Conservation (phyloP, 2,888 invertebrate species). For the Ornithoptera alexandrae region DNA sequence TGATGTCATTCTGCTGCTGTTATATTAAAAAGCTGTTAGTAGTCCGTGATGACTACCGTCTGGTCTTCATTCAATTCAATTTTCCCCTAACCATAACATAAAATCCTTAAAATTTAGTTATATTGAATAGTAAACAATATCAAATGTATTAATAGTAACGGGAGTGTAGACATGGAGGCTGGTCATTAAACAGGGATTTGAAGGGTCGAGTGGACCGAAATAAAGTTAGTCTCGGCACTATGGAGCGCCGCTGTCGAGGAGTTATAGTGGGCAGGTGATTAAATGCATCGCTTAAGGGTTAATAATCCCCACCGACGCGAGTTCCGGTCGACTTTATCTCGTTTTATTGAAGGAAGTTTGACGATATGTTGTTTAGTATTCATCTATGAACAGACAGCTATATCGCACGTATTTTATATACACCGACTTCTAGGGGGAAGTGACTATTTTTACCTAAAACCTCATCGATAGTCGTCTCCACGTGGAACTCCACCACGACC, state of each 20-base stretch:
- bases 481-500: too few species aligned
- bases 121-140: constrained; percentile 8
- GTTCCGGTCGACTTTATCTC: constrained; percentile 20
- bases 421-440: too few species aligned
- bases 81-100: too few species aligned
- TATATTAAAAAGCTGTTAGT: too few species aligned
- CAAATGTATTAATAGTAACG: constrained; percentile 39
- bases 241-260: constrained; percentile 45
- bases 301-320: constrained; percentile 50
- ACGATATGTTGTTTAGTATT: constrained; percentile 16
- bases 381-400: neutral
- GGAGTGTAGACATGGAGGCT: constrained; percentile 44
- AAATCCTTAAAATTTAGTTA: too few species aligned
- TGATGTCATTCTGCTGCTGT: too few species aligned
- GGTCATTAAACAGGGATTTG: constrained; percentile 78
- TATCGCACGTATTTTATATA: too few species aligned
- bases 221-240: constrained; percentile 64
- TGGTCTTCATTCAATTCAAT: too few species aligned
- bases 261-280: constrained; percentile 61
- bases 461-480: too few species aligned
- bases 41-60: too few species aligned
- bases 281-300: constrained; percentile 50
- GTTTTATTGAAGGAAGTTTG: constrained; percentile 25
- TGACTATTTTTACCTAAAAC: too few species aligned
- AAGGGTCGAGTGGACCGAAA: constrained; percentile 72